Conservation (phyloP, 1,140 invertebrate genomes). For the Pseudachorutes palmiensis region DNA sequence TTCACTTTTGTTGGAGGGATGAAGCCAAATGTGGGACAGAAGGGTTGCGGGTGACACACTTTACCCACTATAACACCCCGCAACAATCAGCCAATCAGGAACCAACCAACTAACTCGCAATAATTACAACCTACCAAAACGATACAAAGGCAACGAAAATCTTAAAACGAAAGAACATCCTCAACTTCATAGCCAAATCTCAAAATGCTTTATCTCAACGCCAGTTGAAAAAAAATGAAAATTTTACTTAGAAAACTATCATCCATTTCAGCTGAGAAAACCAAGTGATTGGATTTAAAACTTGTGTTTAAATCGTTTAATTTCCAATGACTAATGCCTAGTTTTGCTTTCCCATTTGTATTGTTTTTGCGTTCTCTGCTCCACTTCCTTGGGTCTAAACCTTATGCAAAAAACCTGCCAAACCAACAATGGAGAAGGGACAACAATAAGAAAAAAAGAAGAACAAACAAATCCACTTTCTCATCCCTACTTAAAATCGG, state of each 20-base stretch:
- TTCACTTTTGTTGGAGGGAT: constrained; percentile 10
- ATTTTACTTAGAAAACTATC: too few species aligned
- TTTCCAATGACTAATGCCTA: too few species aligned
- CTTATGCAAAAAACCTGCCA: background rate
- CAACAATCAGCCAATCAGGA: background rate
- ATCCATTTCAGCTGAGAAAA: background rate
- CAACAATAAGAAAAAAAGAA: background rate
- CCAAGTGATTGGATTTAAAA: background rate
- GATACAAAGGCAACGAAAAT: too few species aligned
- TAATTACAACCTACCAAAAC: background rate
- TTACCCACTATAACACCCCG: background rate
- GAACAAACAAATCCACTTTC: constrained; percentile 5
- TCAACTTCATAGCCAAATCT: background rate
- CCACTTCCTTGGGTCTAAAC: background rate
- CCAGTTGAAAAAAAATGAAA: background rate
- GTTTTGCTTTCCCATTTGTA: too few species aligned
- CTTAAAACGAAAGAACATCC: background rate
- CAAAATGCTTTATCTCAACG: background rate
- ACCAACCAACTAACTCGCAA: background rate
- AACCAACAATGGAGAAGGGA: background rate
- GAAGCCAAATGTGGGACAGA: background rate
- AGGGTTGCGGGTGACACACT: background rate
- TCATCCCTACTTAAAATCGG: background rate
- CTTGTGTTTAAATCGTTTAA: too few species aligned
- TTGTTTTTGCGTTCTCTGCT: background rate